Evolutionary conservation across 1,140 invertebrate genomes (phyloP).

Genomic region (Aporrectodea caliginosa): DNA sequence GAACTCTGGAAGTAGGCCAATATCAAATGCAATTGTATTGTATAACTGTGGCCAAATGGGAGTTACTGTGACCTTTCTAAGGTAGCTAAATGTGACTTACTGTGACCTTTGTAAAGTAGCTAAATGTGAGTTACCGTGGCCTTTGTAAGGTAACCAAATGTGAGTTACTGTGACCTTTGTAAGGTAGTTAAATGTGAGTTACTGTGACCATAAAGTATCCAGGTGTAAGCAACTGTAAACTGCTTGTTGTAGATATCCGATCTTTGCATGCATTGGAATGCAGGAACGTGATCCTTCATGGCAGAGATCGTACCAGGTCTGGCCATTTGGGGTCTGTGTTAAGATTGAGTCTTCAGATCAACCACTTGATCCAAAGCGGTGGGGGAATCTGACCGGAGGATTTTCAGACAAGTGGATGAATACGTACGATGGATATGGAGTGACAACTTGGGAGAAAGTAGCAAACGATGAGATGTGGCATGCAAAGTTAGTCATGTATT

Average conservation of each 20-base stretch:
- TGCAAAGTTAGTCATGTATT: slow-evolving; percentile 48
- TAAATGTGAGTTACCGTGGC: too few species aligned
- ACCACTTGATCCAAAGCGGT: slow-evolving; percentile 34
- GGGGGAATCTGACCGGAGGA: slow-evolving; percentile 33
- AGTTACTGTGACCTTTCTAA: too few species aligned
- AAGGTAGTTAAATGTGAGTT: too few species aligned
- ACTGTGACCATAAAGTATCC: too few species aligned
- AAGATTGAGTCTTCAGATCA: slow-evolving; percentile 36
- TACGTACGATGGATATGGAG: slow-evolving; percentile 38
- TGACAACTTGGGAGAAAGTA: slow-evolving; percentile 50
- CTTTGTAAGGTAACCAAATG: too few species aligned
- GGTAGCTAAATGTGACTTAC: too few species aligned
- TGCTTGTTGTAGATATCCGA: slow-evolving; percentile 39
- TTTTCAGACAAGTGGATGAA: slow-evolving; percentile 44
- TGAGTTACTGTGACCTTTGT: too few species aligned
- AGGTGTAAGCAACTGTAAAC: too few species aligned
- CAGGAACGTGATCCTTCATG: slow-evolving; percentile 48
- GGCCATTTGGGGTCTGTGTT: slow-evolving; percentile 47
- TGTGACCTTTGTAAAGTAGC: too few species aligned
- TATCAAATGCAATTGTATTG: too few species aligned
- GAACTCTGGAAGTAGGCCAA: too few species aligned
- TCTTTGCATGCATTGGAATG: slow-evolving; percentile 51
- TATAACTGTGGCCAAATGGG: too few species aligned
- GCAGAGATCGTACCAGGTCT: slow-evolving; percentile 40
- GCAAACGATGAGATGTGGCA: slow-evolving; percentile 52